phyloP scores from a whole-genome alignment of 2,113 vertebrate species.

The Sisor rabdophorus region DNA sequence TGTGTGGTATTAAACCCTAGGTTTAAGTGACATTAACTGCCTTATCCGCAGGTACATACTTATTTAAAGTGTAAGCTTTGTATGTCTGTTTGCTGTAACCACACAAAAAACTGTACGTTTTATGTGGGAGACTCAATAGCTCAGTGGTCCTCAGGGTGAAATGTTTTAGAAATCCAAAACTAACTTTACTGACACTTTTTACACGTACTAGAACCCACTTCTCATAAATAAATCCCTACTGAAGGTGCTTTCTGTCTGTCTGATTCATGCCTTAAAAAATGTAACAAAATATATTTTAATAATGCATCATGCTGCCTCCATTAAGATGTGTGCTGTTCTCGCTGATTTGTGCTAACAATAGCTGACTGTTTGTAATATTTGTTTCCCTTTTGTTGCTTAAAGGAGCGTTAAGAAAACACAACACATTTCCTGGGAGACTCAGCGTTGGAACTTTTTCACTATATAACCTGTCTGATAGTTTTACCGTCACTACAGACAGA shows the following conservation, averaged over 20 bases:
- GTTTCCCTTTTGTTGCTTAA: constrained; percentile 24
- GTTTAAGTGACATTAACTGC: neutral
- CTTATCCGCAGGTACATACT: neutral
- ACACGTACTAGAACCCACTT: constrained; percentile 20
- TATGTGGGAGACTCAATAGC: neutral
- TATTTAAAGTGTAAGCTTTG: neutral
- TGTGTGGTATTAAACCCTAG: constrained; percentile 6
- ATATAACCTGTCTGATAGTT: constrained; percentile 33
- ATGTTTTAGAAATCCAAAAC: constrained; percentile 39
- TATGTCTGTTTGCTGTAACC: constrained; percentile 10
- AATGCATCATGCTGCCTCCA: neutral
- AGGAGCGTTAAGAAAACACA: constrained; percentile 28
- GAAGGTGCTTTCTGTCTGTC: constrained; percentile 4
- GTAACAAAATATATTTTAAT: constrained; percentile 8
- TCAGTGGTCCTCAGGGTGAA: constrained; percentile 31
- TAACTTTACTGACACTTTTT: constrained; percentile 36
- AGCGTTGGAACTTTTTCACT: constrained; percentile 21
- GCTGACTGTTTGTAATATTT: constrained; percentile 32
- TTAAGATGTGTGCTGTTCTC: neutral
- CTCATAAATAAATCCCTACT: constrained; percentile 31
- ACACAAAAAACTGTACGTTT: constrained; percentile 13
- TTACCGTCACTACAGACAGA: constrained; percentile 21
- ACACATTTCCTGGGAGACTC: constrained; percentile 25
- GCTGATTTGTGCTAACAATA: constrained; percentile 13
- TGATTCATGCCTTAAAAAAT: constrained; percentile 24